Conservation (phyloP, 92 coral and sea anemone genomes). For the Palythoa grandiflora region DNA sequence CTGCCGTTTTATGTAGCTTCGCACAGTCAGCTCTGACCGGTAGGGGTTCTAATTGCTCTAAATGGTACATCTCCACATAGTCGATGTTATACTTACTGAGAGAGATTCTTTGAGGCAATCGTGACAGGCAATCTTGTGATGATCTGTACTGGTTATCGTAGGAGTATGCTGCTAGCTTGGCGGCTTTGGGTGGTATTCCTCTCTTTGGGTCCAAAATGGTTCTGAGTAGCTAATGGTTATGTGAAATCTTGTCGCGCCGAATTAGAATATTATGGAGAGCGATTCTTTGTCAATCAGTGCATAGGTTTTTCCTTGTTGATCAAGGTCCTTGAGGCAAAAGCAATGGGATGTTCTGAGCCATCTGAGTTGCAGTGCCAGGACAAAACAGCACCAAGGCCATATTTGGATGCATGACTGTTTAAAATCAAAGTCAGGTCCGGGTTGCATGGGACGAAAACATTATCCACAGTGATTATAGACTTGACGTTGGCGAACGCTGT, state of each 20-base stretch:
- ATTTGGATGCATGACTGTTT: not conserved
- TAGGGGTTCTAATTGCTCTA: constrained; percentile 41
- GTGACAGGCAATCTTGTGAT: constrained; percentile 49
- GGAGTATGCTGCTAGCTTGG: not conserved
- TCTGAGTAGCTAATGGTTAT: not conserved
- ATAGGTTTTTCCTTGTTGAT: not conserved
- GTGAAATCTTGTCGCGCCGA: not conserved
- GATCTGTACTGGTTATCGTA: constrained; percentile 50
- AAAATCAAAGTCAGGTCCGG: not conserved
- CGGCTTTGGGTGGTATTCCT: not conserved
- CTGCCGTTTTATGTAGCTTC: constrained; percentile 1
- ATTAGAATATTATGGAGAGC: not conserved
- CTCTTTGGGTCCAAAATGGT: not conserved
- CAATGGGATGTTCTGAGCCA: not conserved
- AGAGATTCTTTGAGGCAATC: constrained; percentile 41
- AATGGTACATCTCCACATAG: constrained; percentile 31
- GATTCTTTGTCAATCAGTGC: not conserved
- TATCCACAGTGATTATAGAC: constrained; percentile 9
- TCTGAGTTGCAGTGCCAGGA: not conserved
- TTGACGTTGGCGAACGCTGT: too few relatives aligned
- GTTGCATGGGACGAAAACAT: constrained; percentile 14
- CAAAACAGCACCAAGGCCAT: constrained; percentile 1
- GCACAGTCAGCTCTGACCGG: constrained; percentile 39
- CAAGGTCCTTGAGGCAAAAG: constrained; percentile 6
- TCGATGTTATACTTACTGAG: not conserved